Base-by-base conservation (phyloP, 1,140 invertebrate species). In the Eubasilissa regina region DNA sequence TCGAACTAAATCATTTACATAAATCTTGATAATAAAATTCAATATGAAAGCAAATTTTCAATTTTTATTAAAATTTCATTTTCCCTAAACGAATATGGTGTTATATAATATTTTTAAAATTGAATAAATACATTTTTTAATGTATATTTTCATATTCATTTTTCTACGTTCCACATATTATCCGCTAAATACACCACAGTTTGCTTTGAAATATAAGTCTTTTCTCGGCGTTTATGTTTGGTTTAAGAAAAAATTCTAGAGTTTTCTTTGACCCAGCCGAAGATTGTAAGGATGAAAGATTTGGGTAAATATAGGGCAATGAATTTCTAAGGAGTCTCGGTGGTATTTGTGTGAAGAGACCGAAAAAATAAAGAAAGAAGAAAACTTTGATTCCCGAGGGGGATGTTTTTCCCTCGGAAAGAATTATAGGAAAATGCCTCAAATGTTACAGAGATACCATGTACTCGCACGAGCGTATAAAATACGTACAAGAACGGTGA, bases 231-330 rank as follows among this genome's bases (percentile, higher is more conserved):
- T 51, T 60, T 70, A 68, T 70, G 12, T 77, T 68, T 51, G 25
- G 55, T n/a, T 44, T 60, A 72, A 60, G 72, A 73, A 62, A 72
- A 73, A 60, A 75, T 44, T 17, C 64, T 21, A 60, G 47, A 62
- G 68, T 78, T 79, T 79, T 78, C 68, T 74, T 60, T 73, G 56
- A 60, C 3, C 51, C 58, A 19, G 25, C 43, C 77, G 68, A 53
- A 72, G 70, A 56, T 74, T 56, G 70, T 74, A 56, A 74, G 70
- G 51, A 43, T 74, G 74, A 35, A 75, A 75, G 72, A 75, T 75
- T 75, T 80, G 19, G 72, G 78, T 80, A 80, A 80, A 80, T 80
- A 80, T 68, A 48, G 78, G 35, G 78, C 78, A 68, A 80, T 75
- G 78, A 75, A 75, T 80, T 75, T 68, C 58, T 75, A 66, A 75